A percentile compares a stretch with the other conserved stretches of the same genome.
Evolutionary conservation across 2,888 invertebrate genomes (phyloP).

Genomic region (Agapetus fuscipes): DNA sequence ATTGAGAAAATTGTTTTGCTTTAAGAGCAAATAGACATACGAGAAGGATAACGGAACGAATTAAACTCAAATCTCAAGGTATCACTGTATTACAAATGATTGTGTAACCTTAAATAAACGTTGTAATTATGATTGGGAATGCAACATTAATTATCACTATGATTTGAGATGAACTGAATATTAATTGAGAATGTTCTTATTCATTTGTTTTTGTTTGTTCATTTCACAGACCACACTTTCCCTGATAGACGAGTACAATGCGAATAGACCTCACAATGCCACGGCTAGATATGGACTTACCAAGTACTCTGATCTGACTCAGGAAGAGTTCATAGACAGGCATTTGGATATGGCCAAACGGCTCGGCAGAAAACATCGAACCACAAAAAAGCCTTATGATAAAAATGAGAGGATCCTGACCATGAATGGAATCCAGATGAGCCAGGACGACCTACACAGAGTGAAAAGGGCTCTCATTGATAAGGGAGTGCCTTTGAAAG

Average conservation of each 20-base stretch:
- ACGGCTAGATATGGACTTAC: conserved; percentile 51
- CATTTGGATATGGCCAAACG: conserved; percentile 27
- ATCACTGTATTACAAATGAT: no score
- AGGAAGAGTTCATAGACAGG: conserved; percentile 45
- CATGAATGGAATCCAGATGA: not conserved
- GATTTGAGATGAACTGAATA: no score
- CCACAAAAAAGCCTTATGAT: not conserved
- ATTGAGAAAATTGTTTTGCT: no score
- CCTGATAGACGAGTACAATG: conserved; percentile 41
- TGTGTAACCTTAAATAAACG: no score
- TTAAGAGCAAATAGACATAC: no score
- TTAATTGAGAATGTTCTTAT: conserved; percentile 1
- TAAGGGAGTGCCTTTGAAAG: conserved; percentile 33
- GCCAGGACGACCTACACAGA: conserved; percentile 10
- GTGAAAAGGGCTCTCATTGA: conserved; percentile 4
- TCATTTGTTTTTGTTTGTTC: conserved; percentile 16
- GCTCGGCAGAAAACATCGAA: conserved; percentile 3
- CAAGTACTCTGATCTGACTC: conserved; percentile 51
- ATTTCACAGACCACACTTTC: conserved; percentile 45
- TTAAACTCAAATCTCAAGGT: no score
- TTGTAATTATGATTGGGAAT: not conserved
- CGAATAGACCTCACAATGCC: conserved; percentile 32
- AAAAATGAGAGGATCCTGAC: not conserved
- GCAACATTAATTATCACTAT: not conserved
- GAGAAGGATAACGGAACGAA: no score